phyloP scores from a whole-genome alignment of 2,888 invertebrate genomes.

The Chrysolina americana region DNA sequence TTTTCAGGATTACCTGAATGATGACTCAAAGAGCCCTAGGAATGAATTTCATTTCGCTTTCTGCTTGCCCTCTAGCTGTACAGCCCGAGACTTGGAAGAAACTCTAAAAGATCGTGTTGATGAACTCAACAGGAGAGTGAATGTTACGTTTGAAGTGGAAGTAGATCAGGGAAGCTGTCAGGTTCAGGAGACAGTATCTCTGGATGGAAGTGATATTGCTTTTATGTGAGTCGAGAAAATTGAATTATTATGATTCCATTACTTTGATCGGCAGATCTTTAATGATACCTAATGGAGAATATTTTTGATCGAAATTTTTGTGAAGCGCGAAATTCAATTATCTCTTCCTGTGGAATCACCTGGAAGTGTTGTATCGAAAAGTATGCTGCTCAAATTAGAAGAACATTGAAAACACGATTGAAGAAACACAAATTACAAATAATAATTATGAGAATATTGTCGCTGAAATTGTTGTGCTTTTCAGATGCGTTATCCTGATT shows the following conservation, averaged over 20 bases:
- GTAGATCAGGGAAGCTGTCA: slow-evolving; percentile 50
- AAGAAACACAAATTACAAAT: no score
- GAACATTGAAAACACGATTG: no score
- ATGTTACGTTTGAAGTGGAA: slow-evolving; percentile 42
- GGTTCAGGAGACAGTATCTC: slow-evolving; percentile 18
- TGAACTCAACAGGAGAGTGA: slow-evolving; percentile 41
- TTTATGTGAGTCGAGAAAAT: slow-evolving; percentile 51
- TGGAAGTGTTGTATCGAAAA: no score
- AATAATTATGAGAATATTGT: no score
- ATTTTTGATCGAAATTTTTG: no score
- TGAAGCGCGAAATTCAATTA: no score
- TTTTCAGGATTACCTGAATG: slow-evolving; percentile 46
- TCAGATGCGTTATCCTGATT: slow-evolving; percentile 14
- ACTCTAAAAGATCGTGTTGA: slow-evolving; percentile 49
- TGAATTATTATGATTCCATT: no score
- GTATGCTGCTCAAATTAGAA: no score
- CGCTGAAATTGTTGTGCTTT: neutral
- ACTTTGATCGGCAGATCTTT: neutral
- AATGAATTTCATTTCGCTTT: slow-evolving; percentile 73
- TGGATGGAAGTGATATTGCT: slow-evolving; percentile 44
- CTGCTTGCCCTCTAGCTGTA: slow-evolving; percentile 75
- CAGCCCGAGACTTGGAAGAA: slow-evolving; percentile 70
- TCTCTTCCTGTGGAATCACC: no score
- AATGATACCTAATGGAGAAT: no score
- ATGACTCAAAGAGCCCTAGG: slow-evolving; percentile 44